Percentiles rank a stretch among this genome's conserved stretches.
Conservation (phyloP, 2,113 vertebrate species). For the Grallaria varia region DNA sequence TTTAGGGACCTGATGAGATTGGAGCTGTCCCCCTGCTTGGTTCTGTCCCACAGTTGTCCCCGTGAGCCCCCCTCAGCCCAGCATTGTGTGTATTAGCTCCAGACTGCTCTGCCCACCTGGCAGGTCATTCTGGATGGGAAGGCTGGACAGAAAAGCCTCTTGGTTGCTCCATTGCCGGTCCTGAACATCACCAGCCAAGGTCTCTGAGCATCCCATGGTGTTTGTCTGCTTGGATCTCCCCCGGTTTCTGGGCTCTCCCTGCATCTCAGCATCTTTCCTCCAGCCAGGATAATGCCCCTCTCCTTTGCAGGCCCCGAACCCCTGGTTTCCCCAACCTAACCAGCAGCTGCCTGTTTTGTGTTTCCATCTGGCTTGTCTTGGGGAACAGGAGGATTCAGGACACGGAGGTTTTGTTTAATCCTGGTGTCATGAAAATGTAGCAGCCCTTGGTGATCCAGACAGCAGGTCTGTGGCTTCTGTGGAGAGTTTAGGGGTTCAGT, state of each 20-base stretch:
- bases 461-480: background rate
- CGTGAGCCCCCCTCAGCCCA: background rate
- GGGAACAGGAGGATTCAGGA: background rate
- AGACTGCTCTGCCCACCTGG: background rate
- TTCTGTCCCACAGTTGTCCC: background rate
- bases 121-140: background rate
- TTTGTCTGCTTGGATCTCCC: accelerated
- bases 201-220: background rate
- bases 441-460: background rate
- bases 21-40: background rate
- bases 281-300: background rate
- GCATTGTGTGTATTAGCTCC: background rate
- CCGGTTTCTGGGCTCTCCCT: background rate
- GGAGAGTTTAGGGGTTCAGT: background rate
- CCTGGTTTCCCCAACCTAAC: background rate
- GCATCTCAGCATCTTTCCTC: background rate
- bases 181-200: background rate
- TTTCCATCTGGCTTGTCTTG: background rate
- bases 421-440: background rate
- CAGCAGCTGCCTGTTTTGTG: background rate
- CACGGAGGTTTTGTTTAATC: background rate
- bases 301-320: background rate
- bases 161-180: background rate
- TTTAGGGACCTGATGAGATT: background rate
- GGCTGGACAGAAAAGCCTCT: background rate